Conservation (phyloP, 2,797 vertebrate genomes). For the Yasuhikotakia modesta region DNA sequence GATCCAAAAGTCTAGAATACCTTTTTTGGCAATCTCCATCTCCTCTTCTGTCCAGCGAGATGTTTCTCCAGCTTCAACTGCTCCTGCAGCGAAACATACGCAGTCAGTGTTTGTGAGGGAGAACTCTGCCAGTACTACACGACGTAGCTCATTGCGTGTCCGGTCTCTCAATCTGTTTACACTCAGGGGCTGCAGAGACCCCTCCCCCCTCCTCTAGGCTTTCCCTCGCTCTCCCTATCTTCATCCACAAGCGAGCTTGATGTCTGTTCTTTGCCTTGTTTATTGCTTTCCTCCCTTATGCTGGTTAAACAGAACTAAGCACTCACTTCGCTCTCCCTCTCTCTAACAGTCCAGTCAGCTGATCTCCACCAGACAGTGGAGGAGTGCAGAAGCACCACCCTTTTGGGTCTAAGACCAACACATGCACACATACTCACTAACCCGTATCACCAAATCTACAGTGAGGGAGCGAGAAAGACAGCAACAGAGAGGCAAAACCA, state of each 20-base stretch:
- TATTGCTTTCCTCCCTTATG: conserved; percentile 44
- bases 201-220: conserved; percentile 28
- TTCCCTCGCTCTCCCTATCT: conserved; percentile 38
- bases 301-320: conserved; percentile 49
- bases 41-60: conserved; percentile 99
- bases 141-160: conserved; percentile 13
- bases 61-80: conserved; percentile 92
- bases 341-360: conserved; percentile 66
- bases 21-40: conserved; percentile 99
- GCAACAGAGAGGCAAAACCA: background rate
- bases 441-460: conserved; percentile 46
- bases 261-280: conserved; percentile 55
- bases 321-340: conserved; percentile 62
- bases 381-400: conserved; percentile 69
- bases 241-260: background rate
- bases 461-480: background rate
- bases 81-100: conserved; percentile 75
- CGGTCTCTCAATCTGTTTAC: conserved; percentile 79
- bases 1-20: conserved; percentile 71
- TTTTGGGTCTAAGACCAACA: conserved; percentile 53
- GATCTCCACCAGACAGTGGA: conserved; percentile 72
- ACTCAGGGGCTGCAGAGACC: conserved; percentile 73
- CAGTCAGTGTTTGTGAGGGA: conserved; percentile 69
- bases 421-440: conserved; percentile 43
- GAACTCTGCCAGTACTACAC: conserved; percentile 61